A percentile compares a stretch with the other conserved stretches of the same genome.
Conservation (phyloP, 2,888 invertebrate species). For the Drosophila lacicola region DNA sequence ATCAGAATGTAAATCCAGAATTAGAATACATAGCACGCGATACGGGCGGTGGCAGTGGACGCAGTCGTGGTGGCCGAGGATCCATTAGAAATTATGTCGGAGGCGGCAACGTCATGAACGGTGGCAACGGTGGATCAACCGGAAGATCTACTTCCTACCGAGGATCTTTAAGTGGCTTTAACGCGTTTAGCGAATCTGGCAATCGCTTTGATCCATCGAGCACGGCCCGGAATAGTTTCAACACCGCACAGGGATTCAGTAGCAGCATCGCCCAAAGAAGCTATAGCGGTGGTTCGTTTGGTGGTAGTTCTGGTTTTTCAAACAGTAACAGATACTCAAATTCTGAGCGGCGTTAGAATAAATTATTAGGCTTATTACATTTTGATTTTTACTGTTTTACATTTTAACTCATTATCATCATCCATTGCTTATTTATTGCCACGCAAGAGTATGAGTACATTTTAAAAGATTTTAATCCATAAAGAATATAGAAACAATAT, state of each 20-base stretch:
- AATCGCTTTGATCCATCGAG: conserved; percentile 14
- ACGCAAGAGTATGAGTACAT: conserved; percentile 8
- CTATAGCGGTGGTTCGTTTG: conserved; percentile 17
- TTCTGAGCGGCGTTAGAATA: conserved; percentile 29
- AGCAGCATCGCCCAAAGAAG: neutral
- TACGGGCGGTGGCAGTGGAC: conserved; percentile 85
- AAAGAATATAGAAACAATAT: conserved; percentile 19
- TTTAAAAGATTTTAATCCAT: conserved; percentile 14
- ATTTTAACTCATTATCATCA: conserved; percentile 10
- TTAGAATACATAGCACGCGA: conserved; percentile 91
- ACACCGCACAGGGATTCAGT: neutral
- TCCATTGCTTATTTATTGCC: conserved; percentile 41
- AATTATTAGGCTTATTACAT: conserved; percentile 4
- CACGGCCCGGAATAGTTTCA: neutral
- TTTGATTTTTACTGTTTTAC: neutral
- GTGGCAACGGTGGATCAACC: conserved; percentile 14
- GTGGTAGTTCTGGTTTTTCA: conserved; percentile 27
- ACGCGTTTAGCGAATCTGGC: conserved; percentile 26
- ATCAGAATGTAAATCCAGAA: conserved; percentile 94
- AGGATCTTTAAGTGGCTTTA: conserved; percentile 6
- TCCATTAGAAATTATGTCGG: conserved; percentile 19
- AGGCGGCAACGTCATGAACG: neutral
- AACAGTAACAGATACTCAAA: conserved; percentile 44
- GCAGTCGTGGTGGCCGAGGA: conserved; percentile 78
- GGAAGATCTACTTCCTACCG: conserved; percentile 14